phyloP scores from a whole-genome alignment of 2,797 vertebrate species.

The Crenuchus spilurus region DNA sequence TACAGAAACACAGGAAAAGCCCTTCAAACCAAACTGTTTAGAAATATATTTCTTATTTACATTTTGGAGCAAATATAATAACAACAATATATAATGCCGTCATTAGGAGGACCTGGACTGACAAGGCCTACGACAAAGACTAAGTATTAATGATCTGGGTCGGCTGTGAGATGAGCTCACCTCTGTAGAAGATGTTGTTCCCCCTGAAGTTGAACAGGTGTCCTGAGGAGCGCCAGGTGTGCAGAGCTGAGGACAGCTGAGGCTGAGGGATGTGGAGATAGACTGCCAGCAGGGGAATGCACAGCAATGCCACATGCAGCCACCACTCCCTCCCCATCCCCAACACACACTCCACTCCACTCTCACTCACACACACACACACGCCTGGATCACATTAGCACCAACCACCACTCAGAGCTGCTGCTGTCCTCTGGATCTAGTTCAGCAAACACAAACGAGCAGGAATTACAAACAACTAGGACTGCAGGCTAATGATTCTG shows the following conservation, averaged over 20 bases:
- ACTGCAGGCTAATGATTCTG: too few species aligned
- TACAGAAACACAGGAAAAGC: not conserved
- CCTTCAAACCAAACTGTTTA: not conserved
- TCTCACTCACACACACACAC: not conserved
- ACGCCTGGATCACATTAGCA: not conserved
- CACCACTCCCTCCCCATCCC: slow-evolving; percentile 92
- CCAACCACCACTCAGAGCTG: too few species aligned
- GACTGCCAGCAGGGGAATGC: slow-evolving; percentile 86
- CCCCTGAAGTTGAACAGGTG: slow-evolving; percentile 84
- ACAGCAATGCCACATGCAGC: slow-evolving; percentile 87
- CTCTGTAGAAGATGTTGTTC: slow-evolving; percentile 89
- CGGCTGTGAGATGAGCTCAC: slow-evolving; percentile 64
- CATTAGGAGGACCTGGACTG: too few species aligned
- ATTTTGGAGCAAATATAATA: too few species aligned
- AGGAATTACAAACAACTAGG: too few species aligned
- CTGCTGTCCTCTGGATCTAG: too few species aligned
- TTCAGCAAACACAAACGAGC: too few species aligned
- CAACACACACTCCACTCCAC: slow-evolving; percentile 32
- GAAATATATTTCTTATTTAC: too few species aligned
- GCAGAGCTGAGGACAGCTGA: slow-evolving; percentile 84
- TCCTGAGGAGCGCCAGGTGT: slow-evolving; percentile 84
- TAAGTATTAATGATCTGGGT: too few species aligned
- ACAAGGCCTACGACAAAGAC: too few species aligned
- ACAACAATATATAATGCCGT: too few species aligned
- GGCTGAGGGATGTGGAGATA: slow-evolving; percentile 92